Base-by-base conservation (phyloP, 2,888 invertebrate genomes). In the Eupithecia tripunctaria region DNA sequence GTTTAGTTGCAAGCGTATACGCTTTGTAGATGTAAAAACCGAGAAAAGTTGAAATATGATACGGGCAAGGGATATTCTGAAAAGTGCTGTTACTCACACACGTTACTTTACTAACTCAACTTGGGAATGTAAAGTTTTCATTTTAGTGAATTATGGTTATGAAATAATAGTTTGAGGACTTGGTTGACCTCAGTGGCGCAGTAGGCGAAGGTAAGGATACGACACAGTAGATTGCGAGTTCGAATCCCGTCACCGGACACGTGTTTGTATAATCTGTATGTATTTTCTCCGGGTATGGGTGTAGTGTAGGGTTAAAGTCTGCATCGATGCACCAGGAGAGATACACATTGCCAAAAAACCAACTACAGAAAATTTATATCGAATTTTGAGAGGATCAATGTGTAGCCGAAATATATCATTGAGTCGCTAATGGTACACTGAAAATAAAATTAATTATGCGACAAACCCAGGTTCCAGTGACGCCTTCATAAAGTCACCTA, bases 1-100 rank as follows among this genome's bases (percentile, higher is more conserved):
- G 65, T 36, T 29, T 63, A 21, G 36, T 32, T 36, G 3, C 25
- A n/a, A 63, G n/a, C n/a, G 8, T 25, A 32, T 21, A 36, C 1
- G 63, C 10, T 36, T 10, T 21, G 63, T 63, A 21, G 32, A 63
- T 21, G 36, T 15, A 25, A 63, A 36, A 63, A 64, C 14, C 15
- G 41, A 36, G 64, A 64, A 64, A 8, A n/a, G 3, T 21, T n/a
- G 38, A 41, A 64, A 64, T 64, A 64, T 64, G 64, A 64, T 64
- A 64, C 25, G 38, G 36, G 5, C 36, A 63, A 63, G 64, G 64
- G 38, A 15, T 63, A 36, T 36, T n/a, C 14, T 21, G 6, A 36
- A 64, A 64, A 38, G 7, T 41, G 21, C 38, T 38, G 64, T 64
- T 64, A 64, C 10, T 62, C 10, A 36, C 18, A 36, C 12, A 36